Evolutionary conservation across 2,888 invertebrate genomes (phyloP).

Genomic region (Hyppa rectilinea): DNA sequence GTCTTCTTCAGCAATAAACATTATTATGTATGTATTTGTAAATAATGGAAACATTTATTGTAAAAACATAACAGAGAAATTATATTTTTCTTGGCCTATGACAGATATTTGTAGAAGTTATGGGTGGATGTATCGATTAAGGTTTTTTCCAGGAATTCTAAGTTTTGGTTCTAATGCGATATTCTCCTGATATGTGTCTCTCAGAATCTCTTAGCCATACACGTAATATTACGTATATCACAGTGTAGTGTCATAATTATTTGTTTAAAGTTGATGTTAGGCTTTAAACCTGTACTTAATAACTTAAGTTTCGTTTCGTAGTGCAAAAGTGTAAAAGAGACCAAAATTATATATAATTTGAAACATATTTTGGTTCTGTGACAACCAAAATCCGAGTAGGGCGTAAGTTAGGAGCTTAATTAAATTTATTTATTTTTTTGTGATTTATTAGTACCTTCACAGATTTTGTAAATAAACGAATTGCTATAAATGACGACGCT

Average conservation of each 20-base stretch:
- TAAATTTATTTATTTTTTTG: constrained; percentile 86
- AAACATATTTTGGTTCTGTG: constrained; percentile 79
- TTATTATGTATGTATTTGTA: constrained; percentile 86
- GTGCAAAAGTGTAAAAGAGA: constrained; percentile 74
- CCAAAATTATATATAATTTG: constrained; percentile 80
- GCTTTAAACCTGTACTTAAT: constrained; percentile 81
- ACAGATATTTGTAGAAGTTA: constrained; percentile 81
- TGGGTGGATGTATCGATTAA: constrained; percentile 69
- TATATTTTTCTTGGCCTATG: constrained; percentile 89
- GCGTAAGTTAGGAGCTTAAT: constrained; percentile 82
- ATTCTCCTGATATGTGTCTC: constrained; percentile 50
- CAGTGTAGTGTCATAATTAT: constrained; percentile 76
- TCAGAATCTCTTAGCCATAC: constrained; percentile 59
- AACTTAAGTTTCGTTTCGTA: constrained; percentile 77
- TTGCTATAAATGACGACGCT: constrained; percentile 88
- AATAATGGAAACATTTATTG: constrained; percentile 86
- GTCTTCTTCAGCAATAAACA: constrained; percentile 89
- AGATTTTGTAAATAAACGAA: constrained; percentile 88
- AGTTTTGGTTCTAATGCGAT: constrained; percentile 52
- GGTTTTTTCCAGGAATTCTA: constrained; percentile 45
- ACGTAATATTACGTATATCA: constrained; percentile 62
- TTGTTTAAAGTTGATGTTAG: constrained; percentile 83
- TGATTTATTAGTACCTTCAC: constrained; percentile 88
- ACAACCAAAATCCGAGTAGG: constrained; percentile 86
- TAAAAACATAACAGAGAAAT: constrained; percentile 85